phyloP scores from a whole-genome alignment of 2,888 invertebrate genomes.

The Achlya flavicornis region DNA sequence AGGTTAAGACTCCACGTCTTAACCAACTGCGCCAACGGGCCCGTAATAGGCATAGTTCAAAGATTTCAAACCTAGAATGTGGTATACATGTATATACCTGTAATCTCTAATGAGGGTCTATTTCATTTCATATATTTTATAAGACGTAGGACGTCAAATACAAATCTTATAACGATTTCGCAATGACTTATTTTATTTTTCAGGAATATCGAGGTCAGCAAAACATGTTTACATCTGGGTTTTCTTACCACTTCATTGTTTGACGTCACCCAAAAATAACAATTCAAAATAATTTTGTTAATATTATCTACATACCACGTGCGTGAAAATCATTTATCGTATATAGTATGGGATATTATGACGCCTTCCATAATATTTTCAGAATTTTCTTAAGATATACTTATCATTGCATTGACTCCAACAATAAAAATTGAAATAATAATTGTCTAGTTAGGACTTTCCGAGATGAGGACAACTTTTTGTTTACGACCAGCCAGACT shows the following conservation, averaged over 20 bases:
- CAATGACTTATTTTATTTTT: neutral
- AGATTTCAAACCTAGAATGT: too few species aligned
- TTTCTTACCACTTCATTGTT: neutral
- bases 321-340: neutral
- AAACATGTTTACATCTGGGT: neutral
- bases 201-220: neutral
- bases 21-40: too few species aligned
- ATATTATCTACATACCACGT: neutral
- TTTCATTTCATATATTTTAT: too few species aligned
- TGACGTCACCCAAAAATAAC: neutral
- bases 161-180: neutral
- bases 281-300: neutral
- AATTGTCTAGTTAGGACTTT: too few species aligned
- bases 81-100: too few species aligned
- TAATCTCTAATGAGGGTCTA: neutral
- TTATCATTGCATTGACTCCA: too few species aligned
- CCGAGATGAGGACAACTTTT: too few species aligned
- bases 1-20: too few species aligned
- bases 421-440: too few species aligned
- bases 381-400: neutral
- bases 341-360: neutral
- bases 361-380: neutral
- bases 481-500: constrained; percentile 38
- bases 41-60: neutral
- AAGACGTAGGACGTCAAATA: too few species aligned